Evolutionary conservation across 2,888 invertebrate genomes (phyloP).

Genomic region (Drosophila basisetae): DNA sequence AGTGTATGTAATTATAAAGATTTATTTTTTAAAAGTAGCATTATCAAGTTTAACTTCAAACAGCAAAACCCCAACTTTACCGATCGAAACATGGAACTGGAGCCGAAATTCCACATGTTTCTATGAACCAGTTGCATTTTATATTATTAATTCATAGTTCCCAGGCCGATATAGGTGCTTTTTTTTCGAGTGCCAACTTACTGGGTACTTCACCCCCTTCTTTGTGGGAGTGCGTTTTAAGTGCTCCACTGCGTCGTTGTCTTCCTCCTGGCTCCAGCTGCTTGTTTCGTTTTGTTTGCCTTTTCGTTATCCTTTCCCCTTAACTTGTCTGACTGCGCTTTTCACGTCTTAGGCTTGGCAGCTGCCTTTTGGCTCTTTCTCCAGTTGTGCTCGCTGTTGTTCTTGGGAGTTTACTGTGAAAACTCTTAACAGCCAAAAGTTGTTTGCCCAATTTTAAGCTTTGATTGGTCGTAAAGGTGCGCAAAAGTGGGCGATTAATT

Average conservation of each 20-base stretch:
- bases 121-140: neutral
- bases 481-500: constrained; percentile 1
- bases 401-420: constrained; percentile 36
- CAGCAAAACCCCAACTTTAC: neutral
- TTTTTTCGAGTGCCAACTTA: neutral
- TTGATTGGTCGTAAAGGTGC: constrained; percentile 67
- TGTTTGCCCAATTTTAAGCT: constrained; percentile 78
- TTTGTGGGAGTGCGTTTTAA: constrained; percentile 41
- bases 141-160: fast-evolving
- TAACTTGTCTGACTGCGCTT: constrained; percentile 50
- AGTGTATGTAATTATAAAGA: neutral
- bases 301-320: constrained; percentile 13
- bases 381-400: constrained; percentile 21
- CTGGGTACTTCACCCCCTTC: neutral
- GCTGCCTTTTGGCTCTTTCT: constrained; percentile 5
- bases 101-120: neutral
- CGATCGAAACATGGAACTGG: too few relatives aligned
- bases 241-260: constrained; percentile 58
- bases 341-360: constrained; percentile 51
- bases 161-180: neutral
- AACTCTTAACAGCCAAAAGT: constrained; percentile 38
- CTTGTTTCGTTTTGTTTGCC: constrained; percentile 44
- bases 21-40: neutral
- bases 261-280: constrained; percentile 25
- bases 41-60: neutral